These are phyloP conservation scores for Papilio machaon DNA, from an alignment of 1,140 invertebrate species.

Conservation along the genomic window DNA sequence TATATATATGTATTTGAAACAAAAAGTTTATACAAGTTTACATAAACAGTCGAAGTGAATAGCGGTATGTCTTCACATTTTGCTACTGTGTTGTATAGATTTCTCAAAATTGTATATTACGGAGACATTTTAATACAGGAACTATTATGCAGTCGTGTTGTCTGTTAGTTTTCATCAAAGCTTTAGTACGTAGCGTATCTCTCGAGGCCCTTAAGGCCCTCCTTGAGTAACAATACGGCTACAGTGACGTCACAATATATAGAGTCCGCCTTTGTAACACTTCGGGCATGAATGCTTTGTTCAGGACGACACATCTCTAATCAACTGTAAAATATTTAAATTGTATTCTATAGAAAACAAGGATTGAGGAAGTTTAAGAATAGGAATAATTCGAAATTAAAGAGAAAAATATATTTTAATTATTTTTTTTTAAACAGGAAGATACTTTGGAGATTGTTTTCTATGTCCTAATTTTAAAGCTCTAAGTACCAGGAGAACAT, in stretches of 20 bases:
- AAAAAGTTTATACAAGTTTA: neutral
- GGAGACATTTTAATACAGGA: neutral
- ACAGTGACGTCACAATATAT: neutral
- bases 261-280: conserved; percentile 15
- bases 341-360: neutral
- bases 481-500: neutral
- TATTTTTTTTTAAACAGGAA: neutral
- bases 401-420: too few relatives aligned
- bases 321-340: conserved; percentile 1
- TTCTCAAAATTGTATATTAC: neutral
- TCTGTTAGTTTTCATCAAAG: conserved; percentile 22
- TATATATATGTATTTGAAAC: too few relatives aligned
- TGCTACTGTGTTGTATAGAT: neutral
- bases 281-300: conserved; percentile 14
- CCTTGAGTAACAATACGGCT: conserved; percentile 22
- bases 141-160: conserved; percentile 17
- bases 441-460: neutral
- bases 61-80: neutral
- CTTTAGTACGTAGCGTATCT: conserved; percentile 17
- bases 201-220: conserved; percentile 12
- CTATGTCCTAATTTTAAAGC: neutral
- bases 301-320: neutral
- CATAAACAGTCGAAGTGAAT: neutral
- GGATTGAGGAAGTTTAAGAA: neutral
- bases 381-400: too few relatives aligned